Evolutionary conservation across 92 coral and sea anemone genomes (phyloP).

Genomic region (Pocillopora meandrina): DNA sequence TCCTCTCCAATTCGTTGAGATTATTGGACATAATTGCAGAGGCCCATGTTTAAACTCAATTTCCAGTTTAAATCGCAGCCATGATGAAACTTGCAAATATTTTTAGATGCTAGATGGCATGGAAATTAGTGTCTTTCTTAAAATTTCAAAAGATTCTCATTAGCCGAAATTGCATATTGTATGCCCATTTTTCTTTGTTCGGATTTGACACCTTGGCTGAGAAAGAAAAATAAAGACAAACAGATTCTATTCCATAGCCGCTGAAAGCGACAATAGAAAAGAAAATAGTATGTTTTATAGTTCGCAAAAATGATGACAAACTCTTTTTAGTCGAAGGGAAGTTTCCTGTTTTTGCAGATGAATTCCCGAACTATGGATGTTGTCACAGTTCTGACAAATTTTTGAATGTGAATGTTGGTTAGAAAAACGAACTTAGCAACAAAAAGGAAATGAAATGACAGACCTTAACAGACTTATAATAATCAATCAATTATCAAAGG

Average conservation of each 20-base stretch:
- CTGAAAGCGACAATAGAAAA: too few species aligned
- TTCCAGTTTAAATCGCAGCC: background rate
- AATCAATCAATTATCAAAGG: too few species aligned
- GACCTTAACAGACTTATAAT: too few species aligned
- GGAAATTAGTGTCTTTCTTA: background rate
- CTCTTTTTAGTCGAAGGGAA: too few species aligned
- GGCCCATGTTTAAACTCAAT: constrained; percentile 3
- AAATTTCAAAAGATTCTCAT: constrained; percentile 1
- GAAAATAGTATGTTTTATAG: too few species aligned
- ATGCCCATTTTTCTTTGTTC: background rate
- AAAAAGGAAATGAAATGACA: too few species aligned
- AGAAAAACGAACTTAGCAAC: too few species aligned
- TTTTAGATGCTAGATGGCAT: background rate
- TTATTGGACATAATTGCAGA: background rate
- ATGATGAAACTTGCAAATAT: background rate
- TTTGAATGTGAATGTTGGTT: too few species aligned
- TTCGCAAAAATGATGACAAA: too few species aligned
- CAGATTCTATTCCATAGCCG: background rate
- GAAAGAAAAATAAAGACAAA: background rate
- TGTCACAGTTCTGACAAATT: too few species aligned
- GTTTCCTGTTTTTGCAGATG: too few species aligned
- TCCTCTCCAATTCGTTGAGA: constrained; percentile 4
- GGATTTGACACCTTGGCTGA: background rate
- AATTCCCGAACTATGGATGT: too few species aligned
- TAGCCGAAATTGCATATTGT: background rate